phyloP scores from a whole-genome alignment of 2,113 vertebrate genomes.

The Columbina picui region DNA sequence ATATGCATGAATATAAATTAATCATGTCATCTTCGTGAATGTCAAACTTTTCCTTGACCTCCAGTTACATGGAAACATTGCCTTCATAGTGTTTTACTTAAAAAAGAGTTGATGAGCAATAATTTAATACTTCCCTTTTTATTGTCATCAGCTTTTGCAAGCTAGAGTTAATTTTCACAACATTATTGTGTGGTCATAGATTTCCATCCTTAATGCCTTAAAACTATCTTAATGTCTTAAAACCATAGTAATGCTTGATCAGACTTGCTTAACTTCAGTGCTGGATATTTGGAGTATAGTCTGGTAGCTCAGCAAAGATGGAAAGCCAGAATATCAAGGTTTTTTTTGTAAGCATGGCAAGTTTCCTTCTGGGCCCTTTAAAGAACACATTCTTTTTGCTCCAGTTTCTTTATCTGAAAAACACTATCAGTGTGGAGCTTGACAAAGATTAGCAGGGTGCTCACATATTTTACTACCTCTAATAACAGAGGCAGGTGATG shows the following conservation, averaged over 20 bases:
- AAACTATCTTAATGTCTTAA: background rate
- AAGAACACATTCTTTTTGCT: background rate
- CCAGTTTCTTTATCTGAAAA: background rate
- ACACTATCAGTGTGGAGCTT: background rate
- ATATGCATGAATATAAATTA: background rate
- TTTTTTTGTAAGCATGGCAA: background rate
- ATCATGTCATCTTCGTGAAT: background rate
- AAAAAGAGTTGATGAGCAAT: background rate
- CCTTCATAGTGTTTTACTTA: background rate
- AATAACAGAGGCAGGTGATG: background rate
- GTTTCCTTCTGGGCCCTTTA: background rate
- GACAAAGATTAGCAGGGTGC: background rate
- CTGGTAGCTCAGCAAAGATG: background rate
- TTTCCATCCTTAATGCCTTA: background rate
- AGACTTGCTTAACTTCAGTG: background rate
- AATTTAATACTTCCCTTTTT: background rate
- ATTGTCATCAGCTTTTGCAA: background rate
- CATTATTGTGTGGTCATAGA: background rate
- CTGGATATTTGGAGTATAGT: background rate
- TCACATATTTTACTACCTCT: background rate
- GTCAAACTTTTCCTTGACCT: background rate
- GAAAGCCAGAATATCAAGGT: background rate
- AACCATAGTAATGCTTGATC: background rate
- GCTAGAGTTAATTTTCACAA: background rate
- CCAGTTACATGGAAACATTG: background rate